phyloP scores from a whole-genome alignment of 2,888 invertebrate genomes.

The Spatulosminthurus flaviceps region DNA sequence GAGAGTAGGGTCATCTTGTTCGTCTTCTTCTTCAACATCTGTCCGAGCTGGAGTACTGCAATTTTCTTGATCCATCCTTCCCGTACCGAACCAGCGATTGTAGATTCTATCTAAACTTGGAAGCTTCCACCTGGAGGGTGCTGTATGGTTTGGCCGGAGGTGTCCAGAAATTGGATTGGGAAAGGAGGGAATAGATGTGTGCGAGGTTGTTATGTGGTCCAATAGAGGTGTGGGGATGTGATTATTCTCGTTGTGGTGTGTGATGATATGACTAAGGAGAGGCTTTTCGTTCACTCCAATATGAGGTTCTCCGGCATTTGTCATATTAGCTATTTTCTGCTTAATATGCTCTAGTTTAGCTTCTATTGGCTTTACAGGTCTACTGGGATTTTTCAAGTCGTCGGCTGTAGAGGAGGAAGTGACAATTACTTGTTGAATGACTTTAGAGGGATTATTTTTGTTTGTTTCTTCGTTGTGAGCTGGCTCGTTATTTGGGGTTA shows the following conservation, averaged over 20 bases:
- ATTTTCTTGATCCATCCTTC: neutral
- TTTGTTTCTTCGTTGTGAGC: no score
- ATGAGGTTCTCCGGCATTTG: neutral
- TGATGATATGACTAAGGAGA: no score
- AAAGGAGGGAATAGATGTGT: neutral
- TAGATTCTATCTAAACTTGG: slow-evolving; percentile 10
- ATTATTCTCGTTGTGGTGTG: neutral
- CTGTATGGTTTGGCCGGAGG: neutral
- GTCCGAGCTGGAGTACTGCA: neutral
- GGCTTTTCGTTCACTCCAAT: neutral
- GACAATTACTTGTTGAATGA: neutral
- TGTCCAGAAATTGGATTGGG: neutral
- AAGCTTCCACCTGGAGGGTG: neutral
- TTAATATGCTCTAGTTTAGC: neutral
- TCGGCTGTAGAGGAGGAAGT: neutral
- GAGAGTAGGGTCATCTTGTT: slow-evolving; percentile 7
- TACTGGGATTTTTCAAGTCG: neutral
- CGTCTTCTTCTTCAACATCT: neutral
- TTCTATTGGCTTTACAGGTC: neutral
- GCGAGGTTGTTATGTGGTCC: neutral
- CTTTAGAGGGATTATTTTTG: neutral
- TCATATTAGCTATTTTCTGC: neutral
- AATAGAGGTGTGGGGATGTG: neutral
- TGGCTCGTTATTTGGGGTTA: no score
- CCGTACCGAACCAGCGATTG: slow-evolving; percentile 9